Evolutionary conservation across 2,113 vertebrate genomes (phyloP), one percentile per base, ranked within the genome.

Genomic region (Carassius gibelio): DNA sequence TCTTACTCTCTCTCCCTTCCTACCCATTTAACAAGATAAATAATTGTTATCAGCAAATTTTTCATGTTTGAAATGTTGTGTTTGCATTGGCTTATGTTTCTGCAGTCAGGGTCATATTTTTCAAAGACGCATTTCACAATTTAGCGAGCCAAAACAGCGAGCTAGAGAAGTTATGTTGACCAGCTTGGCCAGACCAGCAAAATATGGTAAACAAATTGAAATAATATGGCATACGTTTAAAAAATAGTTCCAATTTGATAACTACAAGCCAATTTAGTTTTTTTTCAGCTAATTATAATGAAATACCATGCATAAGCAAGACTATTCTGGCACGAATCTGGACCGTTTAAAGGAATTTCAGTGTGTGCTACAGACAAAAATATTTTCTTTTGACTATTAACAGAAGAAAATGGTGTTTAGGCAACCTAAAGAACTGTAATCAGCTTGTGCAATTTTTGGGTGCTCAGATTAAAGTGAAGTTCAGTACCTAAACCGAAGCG

Each of bases 91-190:
- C 92, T 83, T 82, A 88, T 88, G 89, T 95, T 82, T 94, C 94
- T 95, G 88, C 91, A 91, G 90, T 91, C 79, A 93, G 77, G 68
- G 74, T 81, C 64, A 87, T 89, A 92, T 93, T 91, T 91, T 86
- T 91, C 88, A 92, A 90, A 91, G 93, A 92, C 91, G 94, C 93
- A 94, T 96, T 95, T 93, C 93, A 96, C 94, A 96, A 91, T 92
- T 92, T 88, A 94, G 92, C 88, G 89, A 93, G 94, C 93, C 90
- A 92, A 94, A 83, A 94, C 91, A 85, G 89, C 78, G 85, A 88
- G 86, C 91, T 94, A 93, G 93, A 89, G 95, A 95, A 95, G 94
- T 93, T 91, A 90, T 93, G 88, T 93, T 83, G 92, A 90, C 81
- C 92, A 61, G 84, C 76, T 75, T 88, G 88, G 89, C 88, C 92